Evolutionary conservation across 2,113 vertebrate species (phyloP), one percentile per base, ranked within the genome.

Genomic region (Maylandia zebra): DNA sequence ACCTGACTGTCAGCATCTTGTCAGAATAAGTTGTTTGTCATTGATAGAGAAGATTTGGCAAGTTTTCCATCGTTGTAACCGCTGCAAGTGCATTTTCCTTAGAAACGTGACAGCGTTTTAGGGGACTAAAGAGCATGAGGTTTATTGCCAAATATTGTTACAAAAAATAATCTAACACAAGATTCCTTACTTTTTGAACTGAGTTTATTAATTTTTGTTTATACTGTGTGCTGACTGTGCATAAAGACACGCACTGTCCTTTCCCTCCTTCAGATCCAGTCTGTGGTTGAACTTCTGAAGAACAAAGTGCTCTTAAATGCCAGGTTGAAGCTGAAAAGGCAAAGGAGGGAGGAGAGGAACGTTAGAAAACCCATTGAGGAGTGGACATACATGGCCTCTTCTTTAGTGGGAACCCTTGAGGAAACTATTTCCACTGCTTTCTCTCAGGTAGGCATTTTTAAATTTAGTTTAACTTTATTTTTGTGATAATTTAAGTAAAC

Each of bases 241-340:
- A n/a, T 30, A 5, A 41, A 61, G 16, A 17, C 6, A 12, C 19
- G 3, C 1, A 4, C 10, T 64, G 13, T 71, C 10, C 19, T 43
- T 38, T 71, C 4, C 6, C 22, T 53, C 14, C 7, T 10, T 13
- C 30, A 97, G 96, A 91, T 96, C 41, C 61, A 87, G 3, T 83
- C 81, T 6, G n/a, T 92, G 55, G 78, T 96, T 43, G 94, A 95
- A n/a, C 43, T 45, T 24, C 84, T 97, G 50, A 96, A 93, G 92
- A 16, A 82, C 8, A 83, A 85, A 34, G 83, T 94, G 14, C 56
- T 94, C 10, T 71, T 86, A 4, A 13, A 10, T 16, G 91, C 93
- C 3, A 69, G n/a, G 14, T 2, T 3, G 1, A 84, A 90, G 43
- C 81, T 96, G 24, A 80, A 53, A 55, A 88, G 8, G 14, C 86